Evolutionary conservation across 2,888 invertebrate genomes (phyloP).

Genomic region (Dorcus hopei): DNA sequence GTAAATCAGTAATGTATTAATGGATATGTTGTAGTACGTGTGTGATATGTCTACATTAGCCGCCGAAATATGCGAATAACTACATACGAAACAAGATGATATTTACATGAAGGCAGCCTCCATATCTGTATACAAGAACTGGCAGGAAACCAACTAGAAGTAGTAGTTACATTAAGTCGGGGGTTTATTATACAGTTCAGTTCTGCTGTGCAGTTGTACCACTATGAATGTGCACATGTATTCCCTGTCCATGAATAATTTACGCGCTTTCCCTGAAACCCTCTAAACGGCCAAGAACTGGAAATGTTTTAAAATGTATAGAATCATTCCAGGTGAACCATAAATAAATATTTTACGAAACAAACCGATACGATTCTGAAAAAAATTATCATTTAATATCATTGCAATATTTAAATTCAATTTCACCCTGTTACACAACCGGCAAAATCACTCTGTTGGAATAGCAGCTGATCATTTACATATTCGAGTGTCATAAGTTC

Average conservation of each 20-base stretch:
- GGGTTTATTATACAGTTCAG: conserved; percentile 19
- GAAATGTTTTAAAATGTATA: conserved; percentile 20
- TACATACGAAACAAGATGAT: conserved; percentile 4
- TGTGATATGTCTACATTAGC: no score
- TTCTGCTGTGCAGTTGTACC: conserved; percentile 13
- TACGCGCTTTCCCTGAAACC: conserved; percentile 11
- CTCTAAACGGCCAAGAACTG: conserved; percentile 9
- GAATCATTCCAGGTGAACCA: conserved; percentile 14
- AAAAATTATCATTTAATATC: not conserved
- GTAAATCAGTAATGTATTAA: no score
- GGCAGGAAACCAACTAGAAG: conserved; percentile 5
- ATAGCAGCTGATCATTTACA: no score
- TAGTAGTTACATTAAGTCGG: conserved; percentile 19
- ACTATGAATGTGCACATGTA: conserved; percentile 18
- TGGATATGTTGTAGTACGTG: no score
- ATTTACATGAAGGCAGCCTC: conserved; percentile 7
- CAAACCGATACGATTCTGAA: not conserved
- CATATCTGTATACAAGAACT: conserved; percentile 14
- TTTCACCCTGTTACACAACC: no score
- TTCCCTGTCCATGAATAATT: conserved; percentile 22
- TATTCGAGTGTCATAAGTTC: no score
- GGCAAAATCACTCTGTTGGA: no score
- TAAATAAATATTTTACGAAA: conserved; percentile 18
- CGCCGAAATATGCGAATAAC: no score
- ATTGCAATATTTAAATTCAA: no score